Base-by-base conservation (phyloP, 2,888 invertebrate species). In the Sturmia bella region DNA sequence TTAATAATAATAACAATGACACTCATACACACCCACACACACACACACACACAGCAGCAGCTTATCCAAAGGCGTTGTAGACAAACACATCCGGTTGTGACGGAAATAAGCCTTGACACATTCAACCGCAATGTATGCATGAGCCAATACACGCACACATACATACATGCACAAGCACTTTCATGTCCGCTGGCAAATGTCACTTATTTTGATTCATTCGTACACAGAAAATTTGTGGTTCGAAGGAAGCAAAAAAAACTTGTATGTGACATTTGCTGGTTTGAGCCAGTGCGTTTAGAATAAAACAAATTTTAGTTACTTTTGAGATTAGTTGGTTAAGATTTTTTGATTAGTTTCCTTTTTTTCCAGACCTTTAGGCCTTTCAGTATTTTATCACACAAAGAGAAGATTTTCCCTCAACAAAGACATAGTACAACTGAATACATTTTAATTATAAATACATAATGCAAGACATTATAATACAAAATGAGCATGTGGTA, bases 41-140 rank as follows among this genome's bases (percentile, higher is more conserved):
- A n/a, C 21, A 24, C 21, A 41, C 39, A 32, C 15, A 76, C 27
- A 77, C 50, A 57, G 32, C 27, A 82, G 74, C 50, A 57, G 32
- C 27, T 78, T 74, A 78, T 66, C 82, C 70, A 43, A 78, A 78
- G 82, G 82, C 82, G 74, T 75, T 78, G 70, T 78, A 82, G 82
- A 82, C 82, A 82, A 82, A 82, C 74, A 82, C 82, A 82, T 82
- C 82, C 82, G 82, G 57, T 70, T 66, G 70, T 75, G 74, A 70
- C 82, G 78, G 82, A 82, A 75, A 82, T 82, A 82, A 82, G 78
- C 78, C 82, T 78, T 82, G 82, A 82, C 82, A 82, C 74, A 82
- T 75, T 66, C 82, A 82, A 78, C 82, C 82, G 59, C 78, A 78
- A 64, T 56, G 37, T 54, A 59, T 69, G 21, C 21, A 4, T 11